Conservation (phyloP, 2,113 vertebrate species). For the Petrocephalus zakoni region DNA sequence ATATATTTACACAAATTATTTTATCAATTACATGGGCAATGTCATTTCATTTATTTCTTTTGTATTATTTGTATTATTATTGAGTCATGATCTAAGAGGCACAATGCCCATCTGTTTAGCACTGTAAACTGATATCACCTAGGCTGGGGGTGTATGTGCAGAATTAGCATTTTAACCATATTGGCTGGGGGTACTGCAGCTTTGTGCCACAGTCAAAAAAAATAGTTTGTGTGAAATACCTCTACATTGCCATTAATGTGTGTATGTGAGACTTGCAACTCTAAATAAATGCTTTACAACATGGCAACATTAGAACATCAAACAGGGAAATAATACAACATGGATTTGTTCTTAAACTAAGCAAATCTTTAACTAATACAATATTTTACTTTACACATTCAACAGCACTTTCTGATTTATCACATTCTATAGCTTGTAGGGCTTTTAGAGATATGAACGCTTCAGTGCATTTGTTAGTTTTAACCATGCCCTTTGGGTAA, state of each 20-base stretch:
- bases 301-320: not conserved
- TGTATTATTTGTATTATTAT: not conserved
- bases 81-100: not conserved
- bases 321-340: not conserved
- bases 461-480: conserved; percentile 6
- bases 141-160: not conserved
- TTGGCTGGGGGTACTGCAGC: not conserved
- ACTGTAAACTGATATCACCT: not conserved
- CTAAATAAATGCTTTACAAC: not conserved
- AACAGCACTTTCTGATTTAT: not conserved
- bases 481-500: conserved; percentile 17
- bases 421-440: not conserved
- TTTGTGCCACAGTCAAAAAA: not conserved
- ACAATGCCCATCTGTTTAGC: not conserved
- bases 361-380: not conserved
- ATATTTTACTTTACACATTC: not conserved
- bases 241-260: not conserved
- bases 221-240: not conserved
- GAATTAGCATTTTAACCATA: not conserved
- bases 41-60: not conserved
- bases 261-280: not conserved
- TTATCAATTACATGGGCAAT: not conserved
- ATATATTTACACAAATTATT: too few species aligned
- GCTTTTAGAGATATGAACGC: not conserved
- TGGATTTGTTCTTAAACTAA: not conserved